These are phyloP conservation scores for Ormyrus labotus DNA, from an alignment of 2,888 invertebrate species.

Conservation along the genomic window DNA sequence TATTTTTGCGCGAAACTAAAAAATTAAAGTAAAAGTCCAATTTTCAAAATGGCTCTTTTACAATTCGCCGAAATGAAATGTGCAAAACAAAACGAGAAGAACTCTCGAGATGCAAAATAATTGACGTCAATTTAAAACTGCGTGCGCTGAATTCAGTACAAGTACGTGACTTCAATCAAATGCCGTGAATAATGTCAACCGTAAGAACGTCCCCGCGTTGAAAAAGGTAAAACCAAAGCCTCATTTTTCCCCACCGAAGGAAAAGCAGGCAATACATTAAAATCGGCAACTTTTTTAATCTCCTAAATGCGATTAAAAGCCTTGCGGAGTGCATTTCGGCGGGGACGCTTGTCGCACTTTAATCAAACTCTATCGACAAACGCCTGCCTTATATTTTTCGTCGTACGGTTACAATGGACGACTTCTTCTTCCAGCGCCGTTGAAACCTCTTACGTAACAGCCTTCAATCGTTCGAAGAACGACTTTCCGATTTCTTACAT, in stretches of 20 bases:
- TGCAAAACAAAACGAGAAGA: neutral
- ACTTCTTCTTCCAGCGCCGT: neutral
- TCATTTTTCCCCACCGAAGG: neutral
- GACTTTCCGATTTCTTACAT: neutral
- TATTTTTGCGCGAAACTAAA: too few relatives aligned
- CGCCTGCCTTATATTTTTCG: neutral
- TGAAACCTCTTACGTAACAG: slow-evolving; percentile 17
- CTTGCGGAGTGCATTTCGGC: neutral
- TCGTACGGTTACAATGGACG: neutral
- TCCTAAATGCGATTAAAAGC: neutral
- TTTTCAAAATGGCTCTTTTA: neutral
- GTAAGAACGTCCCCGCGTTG: neutral
- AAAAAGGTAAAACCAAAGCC: neutral
- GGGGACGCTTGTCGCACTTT: slow-evolving; percentile 22
- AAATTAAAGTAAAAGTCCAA: neutral
- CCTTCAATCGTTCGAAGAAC: neutral
- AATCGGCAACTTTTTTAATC: slow-evolving; percentile 28
- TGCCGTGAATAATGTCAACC: neutral
- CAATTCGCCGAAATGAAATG: neutral
- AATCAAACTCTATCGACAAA: slow-evolving; percentile 32
- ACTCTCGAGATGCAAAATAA: neutral
- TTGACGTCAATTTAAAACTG: neutral
- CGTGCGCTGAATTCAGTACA: neutral
- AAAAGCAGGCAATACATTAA: neutral
- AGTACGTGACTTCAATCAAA: neutral